Evolutionary conservation across 1,140 invertebrate genomes (phyloP).

Genomic region (Drosophila eugracilis): DNA sequence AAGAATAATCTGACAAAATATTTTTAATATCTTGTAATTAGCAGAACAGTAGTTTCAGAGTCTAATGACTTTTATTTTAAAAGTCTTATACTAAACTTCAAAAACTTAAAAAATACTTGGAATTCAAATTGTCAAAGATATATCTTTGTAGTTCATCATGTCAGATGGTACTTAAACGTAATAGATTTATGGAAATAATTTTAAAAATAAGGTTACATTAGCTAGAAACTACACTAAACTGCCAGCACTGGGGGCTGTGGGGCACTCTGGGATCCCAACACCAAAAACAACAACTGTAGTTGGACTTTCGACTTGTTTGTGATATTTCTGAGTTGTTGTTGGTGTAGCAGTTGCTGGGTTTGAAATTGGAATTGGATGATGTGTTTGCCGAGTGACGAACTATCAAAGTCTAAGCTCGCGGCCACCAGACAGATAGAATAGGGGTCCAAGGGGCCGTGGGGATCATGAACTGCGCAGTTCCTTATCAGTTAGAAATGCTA

Average conservation of each 20-base stretch:
- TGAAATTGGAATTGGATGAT: slow-evolving; percentile 31
- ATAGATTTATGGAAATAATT: no score
- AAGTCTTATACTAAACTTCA: no score
- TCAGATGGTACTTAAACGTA: no score
- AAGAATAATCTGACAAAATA: no score
- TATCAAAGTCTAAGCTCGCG: slow-evolving; percentile 69
- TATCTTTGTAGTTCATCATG: no score
- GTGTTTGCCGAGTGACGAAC: slow-evolving; percentile 64
- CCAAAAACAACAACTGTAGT: slow-evolving; percentile 15
- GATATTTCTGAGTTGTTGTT: slow-evolving; percentile 37
- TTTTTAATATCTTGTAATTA: no score
- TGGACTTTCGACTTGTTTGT: slow-evolving; percentile 79
- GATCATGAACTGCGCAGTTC: slow-evolving; percentile 11
- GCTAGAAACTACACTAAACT: slow-evolving; percentile 10
- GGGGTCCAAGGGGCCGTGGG: not conserved
- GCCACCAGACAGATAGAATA: slow-evolving; percentile 25
- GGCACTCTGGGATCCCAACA: slow-evolving; percentile 1
- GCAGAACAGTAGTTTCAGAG: no score
- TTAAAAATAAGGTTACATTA: not conserved
- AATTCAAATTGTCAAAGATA: no score
- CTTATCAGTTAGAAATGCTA: slow-evolving; percentile 25
- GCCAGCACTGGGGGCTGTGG: slow-evolving; percentile 7
- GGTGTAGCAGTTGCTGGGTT: slow-evolving; percentile 18
- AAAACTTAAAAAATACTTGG: no score
- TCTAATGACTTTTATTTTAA: no score